Evolutionary conservation across 2,113 vertebrate species (phyloP).

Genomic region (Ornithorhynchus anatinus): DNA sequence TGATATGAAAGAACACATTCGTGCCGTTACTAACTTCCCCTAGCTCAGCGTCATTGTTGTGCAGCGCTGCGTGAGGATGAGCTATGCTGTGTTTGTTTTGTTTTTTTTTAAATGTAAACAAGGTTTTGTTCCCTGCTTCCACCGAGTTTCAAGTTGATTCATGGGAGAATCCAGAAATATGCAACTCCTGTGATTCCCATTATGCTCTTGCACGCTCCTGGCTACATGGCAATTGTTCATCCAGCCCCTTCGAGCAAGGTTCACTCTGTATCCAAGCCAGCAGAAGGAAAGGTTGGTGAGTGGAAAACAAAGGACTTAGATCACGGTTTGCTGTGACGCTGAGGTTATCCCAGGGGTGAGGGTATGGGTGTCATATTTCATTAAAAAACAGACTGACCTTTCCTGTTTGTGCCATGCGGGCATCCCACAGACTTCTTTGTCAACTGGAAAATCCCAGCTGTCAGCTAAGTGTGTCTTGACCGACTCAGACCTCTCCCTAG

Average conservation of each 20-base stretch:
- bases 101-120: too few relatives aligned
- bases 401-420: constrained; percentile 25
- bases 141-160: too few relatives aligned
- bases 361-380: constrained; percentile 34
- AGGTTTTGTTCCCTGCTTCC: too few relatives aligned
- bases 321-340: constrained; percentile 35
- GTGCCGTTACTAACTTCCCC: too few relatives aligned
- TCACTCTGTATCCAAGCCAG: constrained; percentile 17
- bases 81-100: too few relatives aligned
- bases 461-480: constrained; percentile 1
- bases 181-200: too few relatives aligned
- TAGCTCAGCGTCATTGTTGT: too few relatives aligned
- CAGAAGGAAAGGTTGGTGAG: constrained; percentile 14
- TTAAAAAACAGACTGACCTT: constrained; percentile 51
- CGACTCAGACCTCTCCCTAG: constrained; percentile 31
- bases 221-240: constrained; percentile 32
- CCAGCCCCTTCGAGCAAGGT: constrained; percentile 35
- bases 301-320: too few relatives aligned
- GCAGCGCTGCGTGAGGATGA: too few relatives aligned
- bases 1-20: too few relatives aligned
- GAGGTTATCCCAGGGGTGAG: constrained; percentile 34
- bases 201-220: too few relatives aligned
- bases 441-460: constrained; percentile 36
- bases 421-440: constrained; percentile 52
- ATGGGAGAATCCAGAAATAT: too few relatives aligned